Conservation (phyloP, 2,113 vertebrate species). For the Notothenia coriiceps region DNA sequence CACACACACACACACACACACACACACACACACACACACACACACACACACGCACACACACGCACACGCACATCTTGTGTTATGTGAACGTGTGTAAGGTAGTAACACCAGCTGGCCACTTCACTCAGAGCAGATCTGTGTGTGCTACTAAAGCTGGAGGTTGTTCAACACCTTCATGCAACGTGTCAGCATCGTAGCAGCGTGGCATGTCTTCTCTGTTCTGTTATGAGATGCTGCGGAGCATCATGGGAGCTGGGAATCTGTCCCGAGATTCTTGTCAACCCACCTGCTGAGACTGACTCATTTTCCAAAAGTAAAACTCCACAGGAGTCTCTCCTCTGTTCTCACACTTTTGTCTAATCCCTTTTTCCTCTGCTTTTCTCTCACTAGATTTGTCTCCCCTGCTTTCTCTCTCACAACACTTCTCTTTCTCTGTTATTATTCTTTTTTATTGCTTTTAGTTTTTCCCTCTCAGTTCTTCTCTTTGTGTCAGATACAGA, state of each 20-base stretch:
- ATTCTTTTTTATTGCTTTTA: not conserved
- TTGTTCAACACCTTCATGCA: conserved; percentile 2
- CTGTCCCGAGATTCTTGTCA: conserved; percentile 22
- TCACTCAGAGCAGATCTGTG: conserved; percentile 1
- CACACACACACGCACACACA: conserved; percentile 15
- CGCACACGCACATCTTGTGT: conserved; percentile 21
- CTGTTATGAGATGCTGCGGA: conserved; percentile 28
- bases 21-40: not conserved
- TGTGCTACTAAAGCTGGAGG: conserved; percentile 15
- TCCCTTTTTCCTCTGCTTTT: not conserved
- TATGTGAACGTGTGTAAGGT: conserved; percentile 2
- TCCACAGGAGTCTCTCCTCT: conserved; percentile 27
- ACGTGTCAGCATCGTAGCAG: conserved; percentile 4
- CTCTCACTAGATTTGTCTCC: conserved; percentile 10
- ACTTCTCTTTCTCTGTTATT: not conserved
- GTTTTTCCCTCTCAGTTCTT: not conserved
- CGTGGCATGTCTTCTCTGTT: conserved; percentile 20
- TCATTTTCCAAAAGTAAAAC: conserved; percentile 53
- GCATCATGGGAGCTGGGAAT: conserved; percentile 50
- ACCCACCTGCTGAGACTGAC: conserved; percentile 54
- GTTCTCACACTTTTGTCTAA: conserved; percentile 17
- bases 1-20: conserved; percentile 5
- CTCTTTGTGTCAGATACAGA: not conserved
- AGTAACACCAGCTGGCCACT: conserved; percentile 37
- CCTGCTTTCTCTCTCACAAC: not conserved